Evolutionary conservation across 2,888 invertebrate species (phyloP).

Genomic region (Xestia xanthographa): DNA sequence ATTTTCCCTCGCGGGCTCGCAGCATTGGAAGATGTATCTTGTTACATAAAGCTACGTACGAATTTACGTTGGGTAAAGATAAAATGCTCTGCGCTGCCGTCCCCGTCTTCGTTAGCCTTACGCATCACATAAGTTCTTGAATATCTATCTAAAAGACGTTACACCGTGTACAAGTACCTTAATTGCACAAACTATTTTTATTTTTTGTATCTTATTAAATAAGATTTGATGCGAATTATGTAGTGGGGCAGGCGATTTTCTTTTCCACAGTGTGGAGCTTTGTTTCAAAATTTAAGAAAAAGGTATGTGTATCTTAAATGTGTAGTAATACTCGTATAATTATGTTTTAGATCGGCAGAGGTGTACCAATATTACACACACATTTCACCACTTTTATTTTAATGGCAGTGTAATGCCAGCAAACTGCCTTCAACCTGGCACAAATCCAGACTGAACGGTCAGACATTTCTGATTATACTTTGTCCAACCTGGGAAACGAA

Average conservation of each 20-base stretch:
- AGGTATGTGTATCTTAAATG: slow-evolving; percentile 6
- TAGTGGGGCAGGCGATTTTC: slow-evolving; percentile 6
- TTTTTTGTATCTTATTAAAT: neutral
- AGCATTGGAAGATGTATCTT: neutral
- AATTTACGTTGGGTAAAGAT: neutral
- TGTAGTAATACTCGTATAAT: neutral
- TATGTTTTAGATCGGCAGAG: neutral
- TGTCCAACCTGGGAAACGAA: neutral
- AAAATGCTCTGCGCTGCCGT: neutral
- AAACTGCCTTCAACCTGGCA: neutral
- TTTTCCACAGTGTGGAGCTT: slow-evolving; percentile 26
- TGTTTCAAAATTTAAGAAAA: slow-evolving; percentile 4
- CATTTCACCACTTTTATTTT: neutral
- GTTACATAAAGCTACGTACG: neutral
- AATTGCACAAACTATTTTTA: neutral
- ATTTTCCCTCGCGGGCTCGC: neutral
- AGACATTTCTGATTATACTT: neutral
- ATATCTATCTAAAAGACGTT: neutral
- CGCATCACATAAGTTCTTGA: neutral
- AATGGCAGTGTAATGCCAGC: neutral
- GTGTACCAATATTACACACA: neutral
- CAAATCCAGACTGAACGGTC: neutral
- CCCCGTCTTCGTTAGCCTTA: neutral
- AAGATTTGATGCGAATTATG: neutral
- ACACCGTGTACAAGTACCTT: slow-evolving; percentile 4